Evolutionary conservation across 2,113 vertebrate genomes (phyloP), one percentile per base, ranked within the genome.

Genomic region (Rynchops niger): DNA sequence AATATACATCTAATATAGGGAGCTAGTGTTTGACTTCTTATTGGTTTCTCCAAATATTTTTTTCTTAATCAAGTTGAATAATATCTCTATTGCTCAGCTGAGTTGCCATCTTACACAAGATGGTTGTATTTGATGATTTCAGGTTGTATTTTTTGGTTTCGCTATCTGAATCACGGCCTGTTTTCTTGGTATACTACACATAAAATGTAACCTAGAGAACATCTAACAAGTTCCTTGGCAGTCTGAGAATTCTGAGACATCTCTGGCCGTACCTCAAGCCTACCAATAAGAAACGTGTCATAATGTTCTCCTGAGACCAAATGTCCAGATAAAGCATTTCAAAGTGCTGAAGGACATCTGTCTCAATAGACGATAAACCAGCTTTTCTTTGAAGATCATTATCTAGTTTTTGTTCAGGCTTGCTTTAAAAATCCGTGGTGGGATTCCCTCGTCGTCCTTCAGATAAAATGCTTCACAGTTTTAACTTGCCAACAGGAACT

Each of bases 151-250:
- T 77, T n/a, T 67, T 58, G 12, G 3, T 30, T 76, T 90, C 6
- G 1, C 36, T 90, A 0, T 74, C 11, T 12, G 45, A 90, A 66
- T 36, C 23, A 20, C 15, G 17, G 15, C 7, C 3, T 0, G 0
- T 73, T 73, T 88, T 32, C 50, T 91, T 3, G 2, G 12, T 69
- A 8, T 66, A 11, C 21, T n/a, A 27, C 5, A 5, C 15, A 4
- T 43, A 19, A 55, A 70, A 49, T 21, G 20, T 11, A 62, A 77
- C 25, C 36, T 29, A 27, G 47, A 50, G 42, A 78, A 52, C 23
- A 49, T 15, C 14, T 42, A 13, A n/a, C 6, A 53, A 38, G 22
- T 38, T 87, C 38, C 4, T 34, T 12, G 11, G 3, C 36, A 47
- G 29, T 12, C 69, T n/a, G 30, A 78, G 70, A 61, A 40, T 66